Evolutionary conservation across 2,888 invertebrate species (phyloP), one percentile per base, ranked within the genome.

Genomic region (Caradrina kadenii): DNA sequence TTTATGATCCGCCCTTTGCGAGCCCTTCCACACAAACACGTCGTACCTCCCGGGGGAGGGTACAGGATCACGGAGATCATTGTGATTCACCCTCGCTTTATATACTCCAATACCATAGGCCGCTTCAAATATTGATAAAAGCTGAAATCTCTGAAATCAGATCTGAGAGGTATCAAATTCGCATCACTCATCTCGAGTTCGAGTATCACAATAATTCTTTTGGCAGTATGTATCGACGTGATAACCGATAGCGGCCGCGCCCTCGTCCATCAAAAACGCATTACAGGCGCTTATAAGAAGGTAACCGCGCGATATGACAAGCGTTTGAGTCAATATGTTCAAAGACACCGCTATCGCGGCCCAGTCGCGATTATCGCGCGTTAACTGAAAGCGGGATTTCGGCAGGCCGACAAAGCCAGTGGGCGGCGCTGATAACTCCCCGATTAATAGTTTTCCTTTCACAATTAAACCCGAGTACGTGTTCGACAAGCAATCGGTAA

Each of bases 401-500:
- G 93, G 94, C 92, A 89, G 90, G 87, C 94, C 94, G 94, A 94
- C 95, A 96, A 95, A 95, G 94, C 89, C 76, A 73, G 45, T 80
- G 78, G 77, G 83, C 89, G 87, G 84, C 61, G 83, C 88, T 88
- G 94, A 94, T 95, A 95, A 91, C 90, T 75, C 52, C 71, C 73
- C 92, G 93, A 94, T 94, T 93, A 93, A 95, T 95, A 93, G 94
- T 93, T 94, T 94, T 90, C 91, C 88, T 91, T 91, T 91, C 87
- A 90, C 84, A 90, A 89, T 90, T 89, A 87, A 88, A 81, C 84
- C 85, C 86, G 79, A 88, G 86, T 88, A 84, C 87, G 84, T 92
- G 93, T 93, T 88, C 87, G 87, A 94, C 93, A 92, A 92, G 91
- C 92, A 86, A 92, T 92, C 81, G 84, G 83, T 74, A 77, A 77